phyloP scores from a whole-genome alignment of 2,888 invertebrate species.

The Smittia aterrima region DNA sequence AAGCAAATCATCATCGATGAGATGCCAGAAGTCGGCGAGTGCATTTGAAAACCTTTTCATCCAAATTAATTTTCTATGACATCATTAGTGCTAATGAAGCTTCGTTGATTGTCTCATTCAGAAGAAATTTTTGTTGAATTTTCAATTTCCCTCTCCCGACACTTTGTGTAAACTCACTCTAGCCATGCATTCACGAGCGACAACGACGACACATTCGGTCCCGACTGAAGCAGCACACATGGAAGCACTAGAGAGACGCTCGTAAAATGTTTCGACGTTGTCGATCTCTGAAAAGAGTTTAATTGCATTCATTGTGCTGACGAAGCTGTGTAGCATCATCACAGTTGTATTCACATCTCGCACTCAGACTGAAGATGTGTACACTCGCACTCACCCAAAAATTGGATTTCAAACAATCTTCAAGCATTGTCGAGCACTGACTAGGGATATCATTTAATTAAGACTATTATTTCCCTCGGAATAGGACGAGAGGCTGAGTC shows the following conservation, averaged over 20 bases:
- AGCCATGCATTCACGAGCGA: not conserved
- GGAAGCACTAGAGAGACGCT: slow-evolving; percentile 21
- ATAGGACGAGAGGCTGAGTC: not conserved
- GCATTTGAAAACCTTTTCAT: not conserved
- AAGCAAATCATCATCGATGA: not conserved
- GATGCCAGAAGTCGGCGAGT: not conserved
- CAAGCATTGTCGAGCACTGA: slow-evolving; percentile 25
- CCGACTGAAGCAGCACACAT: slow-evolving; percentile 1
- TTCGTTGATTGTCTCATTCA: slow-evolving; percentile 34
- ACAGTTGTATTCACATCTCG: not conserved
- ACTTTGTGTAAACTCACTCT: slow-evolving; percentile 6
- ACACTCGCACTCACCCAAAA: slow-evolving; percentile 25
- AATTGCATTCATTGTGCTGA: slow-evolving; percentile 42
- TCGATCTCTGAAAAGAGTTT: slow-evolving; percentile 39
- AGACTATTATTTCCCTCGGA: slow-evolving; percentile 32
- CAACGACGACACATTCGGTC: not conserved
- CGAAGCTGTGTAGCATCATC: slow-evolving; percentile 22
- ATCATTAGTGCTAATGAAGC: slow-evolving; percentile 41
- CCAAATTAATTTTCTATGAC: slow-evolving; percentile 41
- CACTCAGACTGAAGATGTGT: slow-evolving; percentile 4
- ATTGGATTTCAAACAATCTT: slow-evolving; percentile 26
- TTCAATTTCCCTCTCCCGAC: slow-evolving; percentile 20
- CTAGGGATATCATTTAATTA: slow-evolving; percentile 41
- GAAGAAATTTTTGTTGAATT: slow-evolving; percentile 19
- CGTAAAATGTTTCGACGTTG: not conserved